Conservation (phyloP, 2,113 vertebrate species). For the Syrrhaptes paradoxus region DNA sequence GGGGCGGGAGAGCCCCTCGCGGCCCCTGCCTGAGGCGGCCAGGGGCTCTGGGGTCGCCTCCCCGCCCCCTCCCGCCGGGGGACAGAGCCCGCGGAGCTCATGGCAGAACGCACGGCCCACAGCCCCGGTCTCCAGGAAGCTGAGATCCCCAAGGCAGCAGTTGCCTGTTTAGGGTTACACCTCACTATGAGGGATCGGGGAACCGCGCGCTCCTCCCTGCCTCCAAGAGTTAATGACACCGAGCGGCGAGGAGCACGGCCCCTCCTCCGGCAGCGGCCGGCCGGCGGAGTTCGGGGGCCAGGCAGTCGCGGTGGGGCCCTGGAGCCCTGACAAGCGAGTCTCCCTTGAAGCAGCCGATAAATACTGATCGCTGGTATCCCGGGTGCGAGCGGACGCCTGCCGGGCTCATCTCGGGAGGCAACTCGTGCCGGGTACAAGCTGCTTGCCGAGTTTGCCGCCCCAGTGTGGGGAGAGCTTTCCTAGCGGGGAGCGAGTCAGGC, state of each 20-base stretch:
- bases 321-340: background rate
- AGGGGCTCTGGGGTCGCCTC: background rate
- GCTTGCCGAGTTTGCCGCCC: background rate
- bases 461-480: background rate
- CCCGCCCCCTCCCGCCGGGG: background rate
- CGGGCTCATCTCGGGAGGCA: background rate
- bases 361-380: background rate
- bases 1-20: no score
- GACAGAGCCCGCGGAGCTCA: conserved; percentile 25
- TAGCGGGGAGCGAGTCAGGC: background rate
- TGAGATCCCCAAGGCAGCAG: conserved; percentile 15
- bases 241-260: conserved; percentile 26
- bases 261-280: background rate
- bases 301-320: background rate
- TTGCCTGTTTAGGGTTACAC: conserved; percentile 63
- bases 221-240: conserved; percentile 67
- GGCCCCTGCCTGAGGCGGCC: background rate
- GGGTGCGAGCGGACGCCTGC: background rate
- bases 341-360: background rate
- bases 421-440: background rate
- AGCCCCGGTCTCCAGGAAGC: conserved; percentile 33
- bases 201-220: background rate
- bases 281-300: background rate
- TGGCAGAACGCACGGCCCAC: background rate
- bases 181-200: conserved; percentile 36